phyloP scores from a whole-genome alignment of 2,888 invertebrate species.

The Xestia xanthographa region DNA sequence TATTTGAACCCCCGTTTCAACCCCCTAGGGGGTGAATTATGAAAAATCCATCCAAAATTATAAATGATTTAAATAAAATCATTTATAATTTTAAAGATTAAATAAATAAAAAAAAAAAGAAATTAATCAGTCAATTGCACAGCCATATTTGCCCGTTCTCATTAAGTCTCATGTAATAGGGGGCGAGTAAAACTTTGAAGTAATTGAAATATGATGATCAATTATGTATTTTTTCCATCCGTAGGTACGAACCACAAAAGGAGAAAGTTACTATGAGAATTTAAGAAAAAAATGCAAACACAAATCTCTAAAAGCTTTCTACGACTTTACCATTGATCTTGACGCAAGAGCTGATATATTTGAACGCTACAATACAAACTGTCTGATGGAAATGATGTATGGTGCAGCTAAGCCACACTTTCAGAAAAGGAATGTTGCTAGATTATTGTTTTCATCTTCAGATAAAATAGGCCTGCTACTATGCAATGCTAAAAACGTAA shows the following conservation, averaged over 20 bases:
- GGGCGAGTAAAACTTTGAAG: too few relatives aligned
- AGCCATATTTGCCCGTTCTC: too few relatives aligned
- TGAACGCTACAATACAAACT: slow-evolving; percentile 19
- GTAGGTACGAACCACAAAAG: slow-evolving; percentile 19
- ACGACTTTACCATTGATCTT: slow-evolving; percentile 17
- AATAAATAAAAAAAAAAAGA: too few relatives aligned
- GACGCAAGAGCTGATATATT: slow-evolving; percentile 20
- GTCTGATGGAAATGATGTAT: slow-evolving; percentile 19
- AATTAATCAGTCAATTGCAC: too few relatives aligned
- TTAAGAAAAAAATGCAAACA: slow-evolving; percentile 6
- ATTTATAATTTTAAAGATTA: too few relatives aligned
- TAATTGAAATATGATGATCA: too few relatives aligned
- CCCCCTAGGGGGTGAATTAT: too few relatives aligned
- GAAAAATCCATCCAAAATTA: too few relatives aligned
- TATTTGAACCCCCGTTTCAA: too few relatives aligned
- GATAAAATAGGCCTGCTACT: slow-evolving; percentile 3
- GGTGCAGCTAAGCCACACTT: slow-evolving; percentile 3
- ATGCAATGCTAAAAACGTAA: slow-evolving; percentile 7
- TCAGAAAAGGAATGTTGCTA: slow-evolving; percentile 13
- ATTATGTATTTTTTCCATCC: background rate
- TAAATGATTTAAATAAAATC: too few relatives aligned
- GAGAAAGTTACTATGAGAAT: slow-evolving; percentile 22
- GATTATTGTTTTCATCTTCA: background rate
- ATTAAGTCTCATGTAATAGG: too few relatives aligned
- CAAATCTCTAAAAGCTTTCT: slow-evolving; percentile 10